phyloP scores from a whole-genome alignment of 2,113 vertebrate genomes.

The Osmerus mordax region DNA sequence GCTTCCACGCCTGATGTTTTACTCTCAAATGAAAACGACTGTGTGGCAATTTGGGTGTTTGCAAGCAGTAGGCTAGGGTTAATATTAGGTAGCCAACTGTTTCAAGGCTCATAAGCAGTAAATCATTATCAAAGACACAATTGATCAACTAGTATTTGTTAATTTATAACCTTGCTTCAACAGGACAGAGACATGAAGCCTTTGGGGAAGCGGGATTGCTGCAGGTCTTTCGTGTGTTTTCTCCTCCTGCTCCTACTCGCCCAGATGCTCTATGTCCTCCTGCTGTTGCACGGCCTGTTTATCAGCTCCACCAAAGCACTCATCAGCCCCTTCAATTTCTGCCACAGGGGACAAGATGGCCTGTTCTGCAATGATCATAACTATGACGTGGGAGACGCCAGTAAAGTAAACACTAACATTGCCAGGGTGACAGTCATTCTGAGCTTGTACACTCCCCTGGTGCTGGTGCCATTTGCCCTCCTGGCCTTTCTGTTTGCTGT shows the following conservation, averaged over 20 bases:
- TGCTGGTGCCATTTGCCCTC: slow-evolving; percentile 40
- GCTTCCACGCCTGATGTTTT: too few relatives aligned
- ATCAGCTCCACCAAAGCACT: slow-evolving; percentile 9
- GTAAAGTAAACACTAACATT: not conserved
- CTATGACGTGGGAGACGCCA: not conserved
- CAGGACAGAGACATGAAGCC: too few relatives aligned
- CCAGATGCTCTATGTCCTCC: slow-evolving; percentile 24
- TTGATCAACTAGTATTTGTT: too few relatives aligned
- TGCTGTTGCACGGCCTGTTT: slow-evolving; percentile 28
- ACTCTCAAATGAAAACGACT: too few relatives aligned
- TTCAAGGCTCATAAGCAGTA: too few relatives aligned
- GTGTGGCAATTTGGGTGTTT: too few relatives aligned
- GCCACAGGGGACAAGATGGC: not conserved
- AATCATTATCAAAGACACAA: too few relatives aligned
- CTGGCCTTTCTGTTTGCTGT: slow-evolving; percentile 31
- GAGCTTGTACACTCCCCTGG: slow-evolving; percentile 24
- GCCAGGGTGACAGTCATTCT: not conserved
- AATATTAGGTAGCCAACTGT: too few relatives aligned
- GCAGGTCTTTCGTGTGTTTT: slow-evolving; percentile 3
- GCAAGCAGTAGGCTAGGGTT: too few relatives aligned
- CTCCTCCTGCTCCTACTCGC: slow-evolving; percentile 36
- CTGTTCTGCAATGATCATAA: not conserved
- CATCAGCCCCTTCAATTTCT: slow-evolving; percentile 30
- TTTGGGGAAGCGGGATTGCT: not conserved
- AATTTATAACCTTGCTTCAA: too few relatives aligned